Evolutionary conservation across 1,140 invertebrate species (phyloP), one percentile per base, ranked within the genome.

Genomic region (Heliconius eleuchia): DNA sequence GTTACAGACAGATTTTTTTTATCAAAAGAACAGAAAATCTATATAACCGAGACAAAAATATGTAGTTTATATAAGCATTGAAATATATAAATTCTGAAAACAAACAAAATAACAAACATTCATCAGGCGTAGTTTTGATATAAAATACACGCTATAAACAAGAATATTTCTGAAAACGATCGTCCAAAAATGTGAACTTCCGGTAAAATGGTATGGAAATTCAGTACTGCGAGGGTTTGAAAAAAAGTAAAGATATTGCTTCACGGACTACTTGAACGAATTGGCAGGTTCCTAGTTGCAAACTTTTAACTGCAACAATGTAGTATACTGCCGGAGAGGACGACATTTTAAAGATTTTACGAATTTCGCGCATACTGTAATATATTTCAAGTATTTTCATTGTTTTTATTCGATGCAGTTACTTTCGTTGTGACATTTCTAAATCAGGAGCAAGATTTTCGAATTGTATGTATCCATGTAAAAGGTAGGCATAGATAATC

Each of bases 241-340:
- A 57, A 66, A 23, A 66, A 75, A 23, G 55, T 6, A 39, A 30
- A 75, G 55, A 75, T 66, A 60, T 66, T 75, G 74, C 16, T 75
- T 42, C 74, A 75, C 74, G 55, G 60, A 37, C 34, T 66, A 42
- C 55, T 75, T 60, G 34, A 66, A 16, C 74, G 74, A 74, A 74
- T 74, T 74, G 73, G 55, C 74, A 75, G 55, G 39, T 75, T 75
- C 55, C 55, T 75, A 27, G 55, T 75, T 39, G 13, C 52, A 23
- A 60, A 75, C 34, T 66, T 75, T 75, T 60, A 75, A 37, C 74
- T 75, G 34, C 6, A 42, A 75, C 74, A 75, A 55, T 75, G 52
- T 46, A 75, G 55, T 75, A 39, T 66, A 75, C 55, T 66, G 7
- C 34, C 27, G 9, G 27, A 27, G 60, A 16, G 23, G 60, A 66